Evolutionary conservation across 2,113 vertebrate genomes (phyloP).

Genomic region (Rhineura floridana): DNA sequence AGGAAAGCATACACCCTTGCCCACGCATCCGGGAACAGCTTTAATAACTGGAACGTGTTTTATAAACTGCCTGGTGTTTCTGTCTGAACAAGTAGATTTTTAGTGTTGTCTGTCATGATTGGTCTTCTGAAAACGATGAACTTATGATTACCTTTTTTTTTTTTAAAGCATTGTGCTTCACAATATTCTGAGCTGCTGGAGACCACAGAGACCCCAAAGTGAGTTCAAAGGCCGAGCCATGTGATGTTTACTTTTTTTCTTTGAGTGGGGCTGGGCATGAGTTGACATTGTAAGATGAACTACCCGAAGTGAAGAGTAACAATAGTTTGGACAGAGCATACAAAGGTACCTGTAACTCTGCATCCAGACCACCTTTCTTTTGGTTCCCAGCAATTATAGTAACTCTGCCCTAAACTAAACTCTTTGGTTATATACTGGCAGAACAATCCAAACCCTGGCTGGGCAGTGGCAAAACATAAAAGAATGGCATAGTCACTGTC

Average conservation of each 20-base stretch:
- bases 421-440: neutral
- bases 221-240: slow-evolving; percentile 69
- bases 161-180: slow-evolving; percentile 93
- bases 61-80: neutral
- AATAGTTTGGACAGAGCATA: neutral
- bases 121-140: slow-evolving; percentile 48
- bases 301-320: neutral
- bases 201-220: slow-evolving; percentile 98
- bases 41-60: neutral
- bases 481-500: no score
- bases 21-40: neutral
- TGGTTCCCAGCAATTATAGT: neutral
- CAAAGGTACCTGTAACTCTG: neutral
- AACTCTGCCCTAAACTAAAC: neutral
- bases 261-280: neutral
- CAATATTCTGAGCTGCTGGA: slow-evolving; percentile 98
- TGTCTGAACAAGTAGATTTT: neutral
- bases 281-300: accelerated
- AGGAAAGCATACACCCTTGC: neutral
- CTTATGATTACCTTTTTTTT: slow-evolving; percentile 36
- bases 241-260: neutral
- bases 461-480: no score
- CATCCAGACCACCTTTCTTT: neutral
- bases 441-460: no score
- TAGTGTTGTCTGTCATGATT: neutral